A percentile compares a stretch with the other conserved stretches of the same genome.
These are phyloP conservation scores for Vesta saturnalis DNA, from an alignment of 2,888 invertebrate genomes.

Conservation along the genomic window DNA sequence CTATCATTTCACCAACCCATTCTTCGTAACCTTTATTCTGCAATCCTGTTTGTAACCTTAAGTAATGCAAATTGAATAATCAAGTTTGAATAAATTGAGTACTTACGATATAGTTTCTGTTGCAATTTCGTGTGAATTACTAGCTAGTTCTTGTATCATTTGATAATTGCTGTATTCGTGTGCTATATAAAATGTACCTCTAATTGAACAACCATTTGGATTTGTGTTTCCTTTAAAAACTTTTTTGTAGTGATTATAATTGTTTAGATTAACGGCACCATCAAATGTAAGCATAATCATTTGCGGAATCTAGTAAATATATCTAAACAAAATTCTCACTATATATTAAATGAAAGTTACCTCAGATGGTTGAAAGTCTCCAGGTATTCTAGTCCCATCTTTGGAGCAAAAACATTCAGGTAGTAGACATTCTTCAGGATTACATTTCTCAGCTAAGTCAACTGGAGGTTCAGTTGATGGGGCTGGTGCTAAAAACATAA, in stretches of 20 bases:
- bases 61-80: constrained; percentile 22
- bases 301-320: constrained; percentile 82
- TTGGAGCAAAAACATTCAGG: constrained; percentile 94
- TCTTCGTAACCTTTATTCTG: constrained; percentile 92
- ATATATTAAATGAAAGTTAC: no score
- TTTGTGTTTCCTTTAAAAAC: constrained; percentile 85
- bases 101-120: constrained; percentile 79
- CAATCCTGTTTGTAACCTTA: constrained; percentile 79
- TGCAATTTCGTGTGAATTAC: constrained; percentile 87
- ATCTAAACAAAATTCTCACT: neutral
- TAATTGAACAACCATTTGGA: constrained; percentile 89
- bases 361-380: constrained; percentile 82
- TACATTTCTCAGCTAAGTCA: constrained; percentile 84
- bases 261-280: constrained; percentile 92
- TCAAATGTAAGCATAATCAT: constrained; percentile 93
- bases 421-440: constrained; percentile 76
- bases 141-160: constrained; percentile 88
- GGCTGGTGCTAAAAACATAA: constrained; percentile 72
- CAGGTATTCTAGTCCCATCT: constrained; percentile 89
- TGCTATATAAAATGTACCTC: constrained; percentile 92
- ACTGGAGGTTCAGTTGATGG: constrained; percentile 84
- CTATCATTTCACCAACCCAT: constrained; percentile 94
- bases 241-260: constrained; percentile 87
- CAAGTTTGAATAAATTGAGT: neutral
- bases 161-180: constrained; percentile 94